phyloP scores from a whole-genome alignment of 2,888 invertebrate species.

The Linyphia triangularis region DNA sequence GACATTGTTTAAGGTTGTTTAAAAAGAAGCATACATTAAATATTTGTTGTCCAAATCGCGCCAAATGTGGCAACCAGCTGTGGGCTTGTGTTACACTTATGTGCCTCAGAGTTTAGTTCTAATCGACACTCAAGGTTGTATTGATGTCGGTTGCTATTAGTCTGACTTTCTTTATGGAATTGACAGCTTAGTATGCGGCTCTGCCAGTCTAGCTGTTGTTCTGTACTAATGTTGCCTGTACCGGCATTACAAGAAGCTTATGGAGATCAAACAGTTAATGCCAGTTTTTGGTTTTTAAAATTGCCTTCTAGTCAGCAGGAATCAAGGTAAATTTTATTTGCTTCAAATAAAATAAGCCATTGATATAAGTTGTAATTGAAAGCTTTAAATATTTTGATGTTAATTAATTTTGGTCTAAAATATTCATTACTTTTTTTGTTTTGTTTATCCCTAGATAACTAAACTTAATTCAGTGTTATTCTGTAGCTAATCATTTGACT shows the following conservation, averaged over 20 bases:
- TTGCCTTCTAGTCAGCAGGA: not conserved
- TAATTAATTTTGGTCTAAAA: no score
- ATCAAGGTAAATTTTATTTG: conserved; percentile 13
- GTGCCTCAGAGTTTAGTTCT: conserved; percentile 44
- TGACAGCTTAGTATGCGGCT: conserved; percentile 58
- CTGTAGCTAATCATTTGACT: no score
- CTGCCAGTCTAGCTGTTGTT: conserved; percentile 59
- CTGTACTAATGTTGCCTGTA: conserved; percentile 38
- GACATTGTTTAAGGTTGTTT: not conserved
- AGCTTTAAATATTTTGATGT: not conserved
- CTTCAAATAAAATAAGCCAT: no score
- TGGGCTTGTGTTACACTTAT: not conserved
- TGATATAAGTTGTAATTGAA: not conserved
- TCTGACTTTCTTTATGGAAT: conserved; percentile 1
- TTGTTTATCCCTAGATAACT: no score
- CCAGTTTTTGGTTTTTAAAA: conserved; percentile 40
- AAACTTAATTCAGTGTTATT: no score
- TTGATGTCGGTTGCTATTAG: conserved; percentile 22
- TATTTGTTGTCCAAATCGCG: conserved; percentile 8
- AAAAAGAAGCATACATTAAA: conserved; percentile 45
- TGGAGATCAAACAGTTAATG: conserved; percentile 41
- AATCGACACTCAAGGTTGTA: conserved; percentile 69
- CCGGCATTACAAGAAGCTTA: conserved; percentile 15
- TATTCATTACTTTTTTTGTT: no score
- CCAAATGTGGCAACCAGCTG: conserved; percentile 44